These are phyloP conservation scores for Melanotaenia maccullochi DNA, from an alignment of 2,797 vertebrate genomes.

Conservation along the genomic window DNA sequence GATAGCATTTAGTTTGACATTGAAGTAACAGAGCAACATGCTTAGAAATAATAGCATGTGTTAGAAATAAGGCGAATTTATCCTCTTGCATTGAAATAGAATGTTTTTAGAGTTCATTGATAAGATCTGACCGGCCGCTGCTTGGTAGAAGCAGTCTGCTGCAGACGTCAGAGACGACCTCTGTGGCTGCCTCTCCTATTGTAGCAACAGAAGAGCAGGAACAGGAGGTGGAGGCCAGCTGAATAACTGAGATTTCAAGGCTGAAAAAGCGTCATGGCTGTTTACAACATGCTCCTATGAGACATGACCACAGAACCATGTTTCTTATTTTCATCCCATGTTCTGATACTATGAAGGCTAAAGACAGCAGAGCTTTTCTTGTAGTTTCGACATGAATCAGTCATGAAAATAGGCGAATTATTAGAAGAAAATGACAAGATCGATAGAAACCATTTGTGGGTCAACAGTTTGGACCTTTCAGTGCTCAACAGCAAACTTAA, in stretches of 20 bases:
- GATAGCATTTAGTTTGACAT: background rate
- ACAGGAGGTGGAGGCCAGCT: constrained; percentile 55
- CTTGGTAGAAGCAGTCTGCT: constrained; percentile 33
- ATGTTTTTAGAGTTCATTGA: constrained; percentile 33
- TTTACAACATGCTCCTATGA: constrained; percentile 21
- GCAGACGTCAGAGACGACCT: constrained; percentile 67
- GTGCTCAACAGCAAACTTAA: constrained; percentile 2
- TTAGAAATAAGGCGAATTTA: background rate
- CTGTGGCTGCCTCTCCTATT: constrained; percentile 38
- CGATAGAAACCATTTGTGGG: constrained; percentile 16
- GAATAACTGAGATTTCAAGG: constrained; percentile 61
- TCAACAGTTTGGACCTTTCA: constrained; percentile 19
- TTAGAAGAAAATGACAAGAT: constrained; percentile 2
- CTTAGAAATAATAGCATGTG: background rate
- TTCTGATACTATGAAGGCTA: constrained; percentile 3
- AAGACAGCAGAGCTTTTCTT: constrained; percentile 15
- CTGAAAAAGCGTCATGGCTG: constrained; percentile 44
- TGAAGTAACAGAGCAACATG: background rate
- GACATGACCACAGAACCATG: constrained; percentile 22
- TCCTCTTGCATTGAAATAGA: background rate
- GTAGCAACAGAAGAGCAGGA: constrained; percentile 53
- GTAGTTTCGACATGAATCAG: constrained; percentile 23
- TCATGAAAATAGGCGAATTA: background rate
- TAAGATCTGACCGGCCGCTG: constrained; percentile 19
- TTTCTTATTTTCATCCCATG: constrained; percentile 17